phyloP scores from a whole-genome alignment of 2,113 vertebrate species.

The Ardeotis arabs region DNA sequence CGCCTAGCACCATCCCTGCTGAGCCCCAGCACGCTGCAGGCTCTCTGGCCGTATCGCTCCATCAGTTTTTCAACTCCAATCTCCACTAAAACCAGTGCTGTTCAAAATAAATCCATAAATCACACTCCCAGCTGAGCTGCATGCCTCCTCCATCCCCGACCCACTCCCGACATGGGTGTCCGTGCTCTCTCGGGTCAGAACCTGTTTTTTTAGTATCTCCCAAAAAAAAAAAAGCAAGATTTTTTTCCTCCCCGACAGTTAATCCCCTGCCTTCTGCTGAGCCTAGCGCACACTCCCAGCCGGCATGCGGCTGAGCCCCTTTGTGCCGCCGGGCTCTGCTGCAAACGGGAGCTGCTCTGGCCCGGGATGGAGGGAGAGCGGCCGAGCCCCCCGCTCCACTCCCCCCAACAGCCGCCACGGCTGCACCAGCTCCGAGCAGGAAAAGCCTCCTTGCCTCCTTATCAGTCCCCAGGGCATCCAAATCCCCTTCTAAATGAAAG shows the following conservation, averaged over 20 bases:
- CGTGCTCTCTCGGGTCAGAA: rapidly evolving
- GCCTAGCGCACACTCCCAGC: neutral
- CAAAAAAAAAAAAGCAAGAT: neutral
- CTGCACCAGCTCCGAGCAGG: neutral
- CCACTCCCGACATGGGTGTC: neutral
- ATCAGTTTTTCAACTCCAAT: neutral
- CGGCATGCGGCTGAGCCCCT: rapidly evolving
- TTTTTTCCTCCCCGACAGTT: neutral
- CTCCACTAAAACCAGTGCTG: neutral
- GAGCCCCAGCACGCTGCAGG: rapidly evolving
- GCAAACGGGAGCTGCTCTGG: neutral
- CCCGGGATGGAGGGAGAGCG: rapidly evolving
- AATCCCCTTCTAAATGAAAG: conserved; percentile 38
- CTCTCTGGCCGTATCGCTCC: neutral
- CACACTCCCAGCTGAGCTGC: neutral
- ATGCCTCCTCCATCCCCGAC: neutral
- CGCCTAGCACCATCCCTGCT: rapidly evolving
- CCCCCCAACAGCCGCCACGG: rapidly evolving
- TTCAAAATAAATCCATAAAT: neutral
- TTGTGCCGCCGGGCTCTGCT: rapidly evolving
- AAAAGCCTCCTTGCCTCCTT: conserved; percentile 28
- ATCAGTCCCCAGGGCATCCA: conserved; percentile 52
- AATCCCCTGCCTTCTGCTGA: neutral
- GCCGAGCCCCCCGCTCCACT: rapidly evolving
- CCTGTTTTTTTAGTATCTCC: neutral